Evolutionary conservation across 2,888 invertebrate genomes (phyloP).

Genomic region (Acleris holmiana): DNA sequence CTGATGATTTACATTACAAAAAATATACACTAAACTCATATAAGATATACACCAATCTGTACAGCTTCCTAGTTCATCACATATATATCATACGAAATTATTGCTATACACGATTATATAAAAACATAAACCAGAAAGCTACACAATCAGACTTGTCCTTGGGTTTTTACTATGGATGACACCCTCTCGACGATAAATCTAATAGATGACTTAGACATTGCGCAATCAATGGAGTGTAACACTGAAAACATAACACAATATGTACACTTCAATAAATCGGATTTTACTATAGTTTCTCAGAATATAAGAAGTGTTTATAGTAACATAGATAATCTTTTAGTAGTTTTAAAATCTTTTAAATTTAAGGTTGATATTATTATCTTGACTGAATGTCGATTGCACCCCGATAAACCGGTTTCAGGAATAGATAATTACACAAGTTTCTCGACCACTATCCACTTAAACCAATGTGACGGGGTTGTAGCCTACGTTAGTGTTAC

Average conservation of each 20-base stretch:
- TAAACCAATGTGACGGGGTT: not conserved
- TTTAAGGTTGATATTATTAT: not conserved
- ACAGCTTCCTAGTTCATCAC: no score
- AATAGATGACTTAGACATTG: not conserved
- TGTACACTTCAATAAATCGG: not conserved
- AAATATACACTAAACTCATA: no score
- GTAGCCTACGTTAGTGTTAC: not conserved
- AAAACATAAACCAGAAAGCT: not conserved
- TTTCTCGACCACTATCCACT: not conserved
- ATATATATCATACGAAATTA: no score
- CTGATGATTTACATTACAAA: no score
- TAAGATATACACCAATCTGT: no score
- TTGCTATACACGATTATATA: no score
- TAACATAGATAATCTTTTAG: no score
- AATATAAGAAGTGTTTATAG: no score
- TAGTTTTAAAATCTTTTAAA: no score
- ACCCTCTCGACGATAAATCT: conserved; percentile 1
- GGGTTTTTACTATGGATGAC: not conserved
- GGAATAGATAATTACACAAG: not conserved
- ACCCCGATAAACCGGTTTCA: not conserved
- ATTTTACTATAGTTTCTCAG: not conserved
- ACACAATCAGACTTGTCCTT: not conserved
- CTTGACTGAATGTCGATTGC: not conserved
- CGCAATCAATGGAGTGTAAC: not conserved
- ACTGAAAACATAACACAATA: no score